These are phyloP conservation scores for Phrynosoma blainvillii DNA, from an alignment of 2,113 vertebrate genomes.

Conservation along the genomic window DNA sequence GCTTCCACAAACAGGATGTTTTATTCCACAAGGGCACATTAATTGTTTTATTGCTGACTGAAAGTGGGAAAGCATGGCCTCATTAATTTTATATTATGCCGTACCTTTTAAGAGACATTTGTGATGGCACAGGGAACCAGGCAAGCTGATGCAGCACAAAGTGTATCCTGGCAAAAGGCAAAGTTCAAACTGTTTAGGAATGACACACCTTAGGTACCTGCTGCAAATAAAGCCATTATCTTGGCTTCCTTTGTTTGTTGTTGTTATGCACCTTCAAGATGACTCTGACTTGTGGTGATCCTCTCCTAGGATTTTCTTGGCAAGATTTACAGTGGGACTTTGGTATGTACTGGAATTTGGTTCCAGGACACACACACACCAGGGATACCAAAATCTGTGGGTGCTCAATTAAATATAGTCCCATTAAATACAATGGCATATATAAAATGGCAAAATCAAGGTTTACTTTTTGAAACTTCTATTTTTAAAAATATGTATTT, in stretches of 20 bases:
- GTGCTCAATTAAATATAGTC: no score
- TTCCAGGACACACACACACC: no score
- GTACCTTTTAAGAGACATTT: rapidly evolving
- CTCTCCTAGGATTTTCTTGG: no score
- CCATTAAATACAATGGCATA: no score
- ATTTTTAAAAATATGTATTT: no score
- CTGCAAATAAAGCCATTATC: neutral
- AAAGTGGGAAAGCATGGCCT: neutral
- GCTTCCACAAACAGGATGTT: neutral
- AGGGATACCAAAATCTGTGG: no score
- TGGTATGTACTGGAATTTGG: no score
- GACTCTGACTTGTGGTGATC: no score
- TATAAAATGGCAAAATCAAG: no score
- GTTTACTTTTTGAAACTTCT: no score
- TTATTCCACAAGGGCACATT: neutral
- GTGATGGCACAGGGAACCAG: rapidly evolving
- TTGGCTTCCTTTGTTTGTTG: neutral
- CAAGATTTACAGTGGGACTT: no score
- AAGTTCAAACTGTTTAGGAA: neutral
- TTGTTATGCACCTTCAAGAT: no score
- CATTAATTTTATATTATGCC: rapidly evolving
- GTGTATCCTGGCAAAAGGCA: rapidly evolving
- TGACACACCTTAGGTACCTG: neutral
- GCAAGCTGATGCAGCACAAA: rapidly evolving
- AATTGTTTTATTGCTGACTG: neutral